Evolutionary conservation across 2,113 vertebrate genomes (phyloP), one percentile per base, ranked within the genome.

Genomic region (Equus przewalskii): DNA sequence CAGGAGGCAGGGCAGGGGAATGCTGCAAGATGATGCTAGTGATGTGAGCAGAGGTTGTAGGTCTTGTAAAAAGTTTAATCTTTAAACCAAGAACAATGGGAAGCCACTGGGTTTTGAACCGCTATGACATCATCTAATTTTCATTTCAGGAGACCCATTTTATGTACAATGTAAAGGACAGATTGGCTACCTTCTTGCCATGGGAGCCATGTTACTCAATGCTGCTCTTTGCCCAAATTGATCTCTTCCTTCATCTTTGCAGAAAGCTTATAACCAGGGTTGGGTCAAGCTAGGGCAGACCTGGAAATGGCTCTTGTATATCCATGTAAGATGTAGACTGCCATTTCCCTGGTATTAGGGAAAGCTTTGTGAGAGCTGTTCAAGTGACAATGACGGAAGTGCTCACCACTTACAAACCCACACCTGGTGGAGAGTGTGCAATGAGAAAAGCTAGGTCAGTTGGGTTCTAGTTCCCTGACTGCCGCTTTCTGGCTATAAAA

Each of bases 61-160:
- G 26, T 9, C 58, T 64, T 26, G 11, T 30, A 13, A 36, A 41
- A 94, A 62, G 30, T 16, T 51, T 69, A 21, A 15, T 56, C 26
- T 60, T 89, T 86, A 90, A 92, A 56, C 41, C 54, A 95, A 85
- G 51, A 72, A 67, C 58, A 54, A 26, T 28, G 12, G 28, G 41
- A 92, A 72, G 33, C 51, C n/a, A 56, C 54, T 41, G 10, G 2
- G 16, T 9, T 70, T 56, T 67, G 67, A 51, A 54, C 30, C 72
- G 14, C 1, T 7, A 44, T 44, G n/a, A 46, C 7, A 33, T 36
- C 16, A 79, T 56, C 19, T 5, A 8, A 54, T 70, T 79, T 51
- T 72, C 16, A 54, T 54, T 69, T 54, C 10, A 60, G 62, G 49
- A 97, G 89, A 73, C 4, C 9, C 22, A 78, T 26, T 83, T 89